Evolutionary conservation across 2,797 vertebrate species (phyloP).

Genomic region (Pitangus sulphuratus): DNA sequence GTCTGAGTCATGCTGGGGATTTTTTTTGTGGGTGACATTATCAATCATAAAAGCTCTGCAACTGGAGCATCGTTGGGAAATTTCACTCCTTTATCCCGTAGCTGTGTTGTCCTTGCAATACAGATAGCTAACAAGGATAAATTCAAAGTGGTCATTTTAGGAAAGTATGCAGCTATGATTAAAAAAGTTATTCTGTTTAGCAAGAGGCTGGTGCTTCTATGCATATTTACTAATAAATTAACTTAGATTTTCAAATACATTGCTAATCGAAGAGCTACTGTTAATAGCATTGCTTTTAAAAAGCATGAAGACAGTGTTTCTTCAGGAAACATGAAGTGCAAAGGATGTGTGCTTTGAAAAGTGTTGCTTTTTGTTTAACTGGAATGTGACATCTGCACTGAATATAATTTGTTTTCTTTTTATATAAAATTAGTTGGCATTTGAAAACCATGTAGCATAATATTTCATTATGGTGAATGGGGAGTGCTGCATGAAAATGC

Average conservation of each 20-base stretch:
- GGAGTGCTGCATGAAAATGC: neutral
- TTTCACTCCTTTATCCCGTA: neutral
- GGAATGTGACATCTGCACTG: neutral
- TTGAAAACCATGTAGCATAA: neutral
- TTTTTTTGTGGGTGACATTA: neutral
- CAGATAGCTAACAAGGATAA: neutral
- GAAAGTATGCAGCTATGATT: neutral
- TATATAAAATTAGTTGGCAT: neutral
- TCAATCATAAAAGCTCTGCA: constrained; percentile 11
- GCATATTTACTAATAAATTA: neutral
- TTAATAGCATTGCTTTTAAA: neutral
- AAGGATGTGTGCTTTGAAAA: neutral
- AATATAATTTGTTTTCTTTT: neutral
- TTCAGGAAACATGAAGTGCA: neutral
- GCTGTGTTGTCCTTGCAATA: neutral
- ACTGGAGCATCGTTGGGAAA: neutral
- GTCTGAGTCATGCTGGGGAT: neutral
- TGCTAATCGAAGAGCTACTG: neutral
- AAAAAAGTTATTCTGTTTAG: neutral
- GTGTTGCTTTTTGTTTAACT: neutral
- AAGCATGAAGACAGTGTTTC: neutral
- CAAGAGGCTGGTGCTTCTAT: neutral
- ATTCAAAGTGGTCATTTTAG: neutral
- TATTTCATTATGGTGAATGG: neutral
- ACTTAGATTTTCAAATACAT: neutral